Base-by-base conservation (phyloP, 2,113 vertebrate genomes). In the Andinoacara biseriatus region DNA sequence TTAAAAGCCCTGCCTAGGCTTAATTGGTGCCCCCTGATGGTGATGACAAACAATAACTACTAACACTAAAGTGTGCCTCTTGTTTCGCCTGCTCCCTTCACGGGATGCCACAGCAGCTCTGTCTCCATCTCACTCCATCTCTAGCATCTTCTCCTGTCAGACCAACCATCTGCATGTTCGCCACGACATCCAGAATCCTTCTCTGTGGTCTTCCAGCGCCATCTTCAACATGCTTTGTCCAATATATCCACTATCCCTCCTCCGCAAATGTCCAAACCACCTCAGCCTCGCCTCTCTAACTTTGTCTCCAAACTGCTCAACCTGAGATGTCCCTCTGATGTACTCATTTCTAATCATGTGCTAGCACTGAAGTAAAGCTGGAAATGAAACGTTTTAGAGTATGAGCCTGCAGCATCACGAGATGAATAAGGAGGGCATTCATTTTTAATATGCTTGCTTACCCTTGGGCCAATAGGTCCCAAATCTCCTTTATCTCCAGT, bases 401-500 rank as follows among this genome's bases (percentile, higher is more conserved):
- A 40, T 58, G 54, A 52, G 29, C 2, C 49, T 33, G 22, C 8
- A 33, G 17, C 22, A 33, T 80, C 1, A 76, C 4, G 9, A 26
- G 7, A 17, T 29, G 7, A 0, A 11, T 18, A 57, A 20, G 1
- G 10, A 49, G 62, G 10, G 24, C 8, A 61, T 74, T 56, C 13
- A 58, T 67, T 9, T 62, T 29, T 13, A 61, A 76, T n/a, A 65
- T n/a, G 29, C 1, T 61, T 61, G n/a, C 74, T 91, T 82, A 99
- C 98, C 94, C 82, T 95, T 24, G 96, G 97, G 60, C 98, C 98
- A 78, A 90, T 35, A 46, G 89, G 87, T 85, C 98, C 98, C 6
- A 92, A 63, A 63, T 98, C 97, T 83, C 98, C 98, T 92, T 96
- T 97, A 84, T 97, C 96, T 91, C 98, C 98, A 91, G 80, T 88